These are phyloP conservation scores for Heliconius congener DNA, from an alignment of 1,140 invertebrate genomes.

Conservation along the genomic window DNA sequence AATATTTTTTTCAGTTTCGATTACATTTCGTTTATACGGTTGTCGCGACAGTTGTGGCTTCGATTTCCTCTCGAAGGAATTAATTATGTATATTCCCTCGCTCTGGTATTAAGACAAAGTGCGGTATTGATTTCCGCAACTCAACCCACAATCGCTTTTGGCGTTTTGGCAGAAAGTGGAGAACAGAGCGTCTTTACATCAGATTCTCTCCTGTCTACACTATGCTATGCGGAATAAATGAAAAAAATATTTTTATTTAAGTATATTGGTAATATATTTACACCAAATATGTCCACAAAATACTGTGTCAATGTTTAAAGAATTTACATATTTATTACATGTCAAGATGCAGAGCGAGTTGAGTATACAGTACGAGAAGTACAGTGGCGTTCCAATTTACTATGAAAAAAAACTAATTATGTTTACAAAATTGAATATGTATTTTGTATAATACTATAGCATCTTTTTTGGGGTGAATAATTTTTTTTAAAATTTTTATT, in stretches of 20 bases:
- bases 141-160: too few species aligned
- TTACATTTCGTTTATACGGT: neutral
- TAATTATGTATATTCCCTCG: too few species aligned
- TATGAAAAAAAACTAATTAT: neutral
- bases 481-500: too few species aligned
- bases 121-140: too few species aligned
- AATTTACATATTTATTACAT: constrained; percentile 6
- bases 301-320: neutral
- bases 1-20: neutral
- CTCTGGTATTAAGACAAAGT: too few species aligned
- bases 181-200: too few species aligned
- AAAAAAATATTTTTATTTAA: neutral
- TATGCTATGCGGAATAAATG: too few species aligned
- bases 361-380: neutral
- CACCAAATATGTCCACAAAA: neutral
- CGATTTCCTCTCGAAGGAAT: too few species aligned
- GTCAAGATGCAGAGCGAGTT: neutral
- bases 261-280: neutral
- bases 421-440: neutral
- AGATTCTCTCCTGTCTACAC: too few species aligned
- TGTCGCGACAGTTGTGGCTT: too few species aligned
- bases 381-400: neutral
- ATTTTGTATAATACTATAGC: neutral
- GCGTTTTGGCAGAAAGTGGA: too few species aligned
- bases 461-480: too few species aligned